phyloP scores from a whole-genome alignment of 2,113 vertebrate species.

The Gila orcuttii region DNA sequence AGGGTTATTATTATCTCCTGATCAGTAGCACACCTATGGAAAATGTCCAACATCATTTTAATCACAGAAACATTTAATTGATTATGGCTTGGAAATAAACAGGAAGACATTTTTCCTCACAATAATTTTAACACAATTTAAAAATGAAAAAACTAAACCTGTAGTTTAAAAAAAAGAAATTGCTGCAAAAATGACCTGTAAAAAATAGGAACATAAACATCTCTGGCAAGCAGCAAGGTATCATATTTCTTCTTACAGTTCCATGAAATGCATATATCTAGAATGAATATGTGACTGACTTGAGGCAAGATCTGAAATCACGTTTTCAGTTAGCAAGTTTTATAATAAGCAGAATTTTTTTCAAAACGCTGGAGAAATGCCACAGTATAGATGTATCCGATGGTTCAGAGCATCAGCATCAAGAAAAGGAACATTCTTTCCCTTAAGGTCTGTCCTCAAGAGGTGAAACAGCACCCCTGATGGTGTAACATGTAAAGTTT shows the following conservation, averaged over 20 bases:
- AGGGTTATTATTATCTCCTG: background rate
- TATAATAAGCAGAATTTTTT: background rate
- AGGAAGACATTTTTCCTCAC: background rate
- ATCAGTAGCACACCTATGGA: background rate
- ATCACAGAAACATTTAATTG: background rate
- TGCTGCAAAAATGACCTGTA: background rate
- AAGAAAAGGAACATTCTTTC: slow-evolving; percentile 42
- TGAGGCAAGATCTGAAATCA: slow-evolving; percentile 15
- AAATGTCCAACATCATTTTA: background rate
- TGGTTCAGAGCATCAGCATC: background rate
- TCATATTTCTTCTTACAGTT: background rate
- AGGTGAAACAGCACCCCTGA: background rate
- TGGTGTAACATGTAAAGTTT: background rate
- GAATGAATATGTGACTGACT: background rate
- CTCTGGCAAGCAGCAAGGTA: background rate
- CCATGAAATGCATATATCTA: background rate
- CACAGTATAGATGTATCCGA: background rate
- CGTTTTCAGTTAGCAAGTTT: background rate
- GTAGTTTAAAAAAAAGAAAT: background rate
- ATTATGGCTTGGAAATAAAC: background rate
- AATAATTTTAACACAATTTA: background rate
- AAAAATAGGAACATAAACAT: background rate
- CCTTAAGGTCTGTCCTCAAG: slow-evolving; percentile 25
- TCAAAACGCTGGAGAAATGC: background rate
- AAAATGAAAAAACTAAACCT: background rate